These are phyloP conservation scores for Gambusia yucatana DNA, from an alignment of 2,797 vertebrate genomes.

Conservation along the genomic window DNA sequence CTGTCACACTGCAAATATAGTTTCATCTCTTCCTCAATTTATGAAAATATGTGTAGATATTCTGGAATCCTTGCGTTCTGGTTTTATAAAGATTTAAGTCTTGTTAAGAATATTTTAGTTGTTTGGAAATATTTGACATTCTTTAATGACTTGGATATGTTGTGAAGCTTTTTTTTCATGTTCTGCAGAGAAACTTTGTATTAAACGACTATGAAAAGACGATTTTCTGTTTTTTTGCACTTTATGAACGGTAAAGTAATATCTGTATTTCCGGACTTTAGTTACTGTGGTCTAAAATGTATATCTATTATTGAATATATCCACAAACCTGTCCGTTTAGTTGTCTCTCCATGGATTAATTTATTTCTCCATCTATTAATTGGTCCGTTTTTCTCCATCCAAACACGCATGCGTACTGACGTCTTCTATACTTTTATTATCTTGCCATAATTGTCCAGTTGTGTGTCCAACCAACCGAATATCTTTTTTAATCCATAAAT, in stretches of 20 bases:
- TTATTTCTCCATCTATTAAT: neutral
- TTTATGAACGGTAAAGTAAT: neutral
- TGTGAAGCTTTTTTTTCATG: constrained; percentile 74
- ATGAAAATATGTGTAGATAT: constrained; percentile 58
- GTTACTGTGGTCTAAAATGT: neutral
- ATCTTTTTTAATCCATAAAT: neutral
- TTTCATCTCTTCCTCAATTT: constrained; percentile 40
- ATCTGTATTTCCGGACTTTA: neutral
- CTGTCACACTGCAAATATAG: constrained; percentile 17
- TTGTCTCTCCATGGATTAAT: neutral
- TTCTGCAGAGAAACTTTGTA: constrained; percentile 79
- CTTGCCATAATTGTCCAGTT: neutral
- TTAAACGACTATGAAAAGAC: constrained; percentile 44
- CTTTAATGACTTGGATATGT: constrained; percentile 57
- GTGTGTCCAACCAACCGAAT: neutral
- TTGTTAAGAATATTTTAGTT: constrained; percentile 43
- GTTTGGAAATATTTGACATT: constrained; percentile 41
- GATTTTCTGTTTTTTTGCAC: neutral
- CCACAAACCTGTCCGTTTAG: neutral
- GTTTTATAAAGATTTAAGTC: constrained; percentile 38
- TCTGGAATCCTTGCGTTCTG: constrained; percentile 45
- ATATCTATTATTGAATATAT: too few species aligned
- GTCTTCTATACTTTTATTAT: neutral
- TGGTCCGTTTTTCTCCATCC: neutral
- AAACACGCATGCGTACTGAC: neutral